A percentile compares a stretch with the other conserved stretches of the same genome.
Conservation (phyloP, 2,113 vertebrate species). For the Hyla sarda region DNA sequence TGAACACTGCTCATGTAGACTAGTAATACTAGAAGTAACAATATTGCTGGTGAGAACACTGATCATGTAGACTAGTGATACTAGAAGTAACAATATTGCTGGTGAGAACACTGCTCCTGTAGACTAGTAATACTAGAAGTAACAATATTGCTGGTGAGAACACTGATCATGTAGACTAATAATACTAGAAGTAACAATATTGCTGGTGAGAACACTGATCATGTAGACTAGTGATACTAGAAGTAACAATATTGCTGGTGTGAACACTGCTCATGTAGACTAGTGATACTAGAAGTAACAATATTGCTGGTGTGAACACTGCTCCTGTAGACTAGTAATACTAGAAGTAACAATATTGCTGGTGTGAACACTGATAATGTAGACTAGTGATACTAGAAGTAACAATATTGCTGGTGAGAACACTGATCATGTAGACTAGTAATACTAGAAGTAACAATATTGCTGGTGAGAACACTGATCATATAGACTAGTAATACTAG, state of each 20-base stretch:
- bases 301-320: neutral
- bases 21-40: neutral
- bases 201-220: neutral
- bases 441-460: neutral
- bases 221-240: neutral
- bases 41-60: neutral
- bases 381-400: neutral
- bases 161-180: neutral
- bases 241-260: neutral
- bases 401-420: neutral
- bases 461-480: neutral
- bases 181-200: neutral
- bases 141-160: neutral
- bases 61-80: neutral
- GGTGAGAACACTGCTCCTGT: neutral
- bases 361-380: neutral
- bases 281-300: neutral
- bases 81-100: neutral
- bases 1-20: no score
- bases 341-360: no score
- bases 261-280: neutral
- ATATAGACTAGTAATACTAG: neutral
- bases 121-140: neutral
- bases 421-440: neutral
- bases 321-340: no score